These are phyloP conservation scores for Origma solitaria DNA, from an alignment of 2,113 vertebrate genomes.

Conservation along the genomic window DNA sequence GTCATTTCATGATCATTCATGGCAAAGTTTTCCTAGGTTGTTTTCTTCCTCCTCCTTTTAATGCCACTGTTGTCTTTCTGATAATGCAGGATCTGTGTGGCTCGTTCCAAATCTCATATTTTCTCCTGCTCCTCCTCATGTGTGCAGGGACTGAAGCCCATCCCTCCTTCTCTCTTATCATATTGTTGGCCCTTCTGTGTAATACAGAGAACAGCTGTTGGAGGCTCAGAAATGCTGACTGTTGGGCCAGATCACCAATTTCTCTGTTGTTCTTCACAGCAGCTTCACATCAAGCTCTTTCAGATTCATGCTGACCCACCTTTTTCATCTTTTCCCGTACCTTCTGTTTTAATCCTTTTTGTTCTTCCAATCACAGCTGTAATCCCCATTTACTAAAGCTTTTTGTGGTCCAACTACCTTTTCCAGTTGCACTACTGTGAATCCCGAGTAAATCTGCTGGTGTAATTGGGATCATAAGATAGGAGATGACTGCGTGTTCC, in stretches of 20 bases:
- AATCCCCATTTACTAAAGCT: neutral
- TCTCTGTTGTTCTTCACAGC: neutral
- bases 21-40: neutral
- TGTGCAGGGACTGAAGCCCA: neutral
- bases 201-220: neutral
- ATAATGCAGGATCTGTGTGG: neutral
- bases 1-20: neutral
- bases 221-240: neutral
- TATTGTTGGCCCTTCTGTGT: neutral
- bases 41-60: neutral
- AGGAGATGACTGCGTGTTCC: neutral
- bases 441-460: conserved; percentile 26
- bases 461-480: conserved; percentile 10
- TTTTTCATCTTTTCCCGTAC: neutral
- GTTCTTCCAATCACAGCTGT: neutral
- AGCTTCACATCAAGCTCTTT: neutral
- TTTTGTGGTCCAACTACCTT: neutral
- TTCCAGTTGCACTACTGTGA: neutral
- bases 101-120: neutral
- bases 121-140: neutral
- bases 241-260: neutral
- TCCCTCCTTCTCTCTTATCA: neutral
- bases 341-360: neutral
- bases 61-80: neutral
- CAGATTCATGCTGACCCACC: neutral